These are phyloP conservation scores for Rhagium mordax DNA, from an alignment of 2,888 invertebrate species.

Conservation along the genomic window DNA sequence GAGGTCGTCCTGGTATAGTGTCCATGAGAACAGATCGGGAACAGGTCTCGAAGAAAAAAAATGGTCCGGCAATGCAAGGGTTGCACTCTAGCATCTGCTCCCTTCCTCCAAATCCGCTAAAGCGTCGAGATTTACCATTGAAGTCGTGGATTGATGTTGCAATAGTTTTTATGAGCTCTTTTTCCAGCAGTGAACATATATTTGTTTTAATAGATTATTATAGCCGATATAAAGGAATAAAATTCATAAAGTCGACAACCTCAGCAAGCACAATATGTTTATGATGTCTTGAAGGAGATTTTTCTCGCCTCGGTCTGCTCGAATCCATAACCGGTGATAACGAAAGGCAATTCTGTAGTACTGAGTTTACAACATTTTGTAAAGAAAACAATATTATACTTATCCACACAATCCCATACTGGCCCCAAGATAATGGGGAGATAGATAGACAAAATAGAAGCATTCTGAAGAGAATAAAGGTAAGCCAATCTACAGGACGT, in stretches of 20 bases:
- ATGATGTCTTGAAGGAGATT: constrained; percentile 50
- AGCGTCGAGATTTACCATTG: constrained; percentile 45
- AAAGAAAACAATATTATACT: constrained; percentile 25
- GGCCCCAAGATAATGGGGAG: too few species aligned
- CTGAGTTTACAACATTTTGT: too few species aligned
- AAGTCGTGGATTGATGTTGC: constrained; percentile 51
- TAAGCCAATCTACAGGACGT: too few species aligned
- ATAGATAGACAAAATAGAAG: too few species aligned
- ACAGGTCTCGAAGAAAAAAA: constrained; percentile 52
- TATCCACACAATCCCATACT: too few species aligned
- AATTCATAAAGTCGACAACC: constrained; percentile 44
- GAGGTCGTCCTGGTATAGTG: constrained; percentile 63
- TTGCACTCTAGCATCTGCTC: constrained; percentile 43
- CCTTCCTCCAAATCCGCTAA: constrained; percentile 40
- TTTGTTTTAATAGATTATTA: constrained; percentile 58
- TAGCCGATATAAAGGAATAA: constrained; percentile 56
- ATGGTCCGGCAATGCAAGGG: constrained; percentile 45
- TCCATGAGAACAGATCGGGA: constrained; percentile 59
- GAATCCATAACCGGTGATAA: neutral
- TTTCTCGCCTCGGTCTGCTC: constrained; percentile 48
- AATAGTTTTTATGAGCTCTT: constrained; percentile 54
- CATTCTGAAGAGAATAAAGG: too few species aligned
- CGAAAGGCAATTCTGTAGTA: too few species aligned
- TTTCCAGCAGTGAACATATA: constrained; percentile 49
- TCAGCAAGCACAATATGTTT: constrained; percentile 38